A percentile compares a stretch with the other conserved stretches of the same genome.
These are phyloP conservation scores for Nothocercus nigrocapillus DNA, from an alignment of 2,113 vertebrate species.

Conservation along the genomic window DNA sequence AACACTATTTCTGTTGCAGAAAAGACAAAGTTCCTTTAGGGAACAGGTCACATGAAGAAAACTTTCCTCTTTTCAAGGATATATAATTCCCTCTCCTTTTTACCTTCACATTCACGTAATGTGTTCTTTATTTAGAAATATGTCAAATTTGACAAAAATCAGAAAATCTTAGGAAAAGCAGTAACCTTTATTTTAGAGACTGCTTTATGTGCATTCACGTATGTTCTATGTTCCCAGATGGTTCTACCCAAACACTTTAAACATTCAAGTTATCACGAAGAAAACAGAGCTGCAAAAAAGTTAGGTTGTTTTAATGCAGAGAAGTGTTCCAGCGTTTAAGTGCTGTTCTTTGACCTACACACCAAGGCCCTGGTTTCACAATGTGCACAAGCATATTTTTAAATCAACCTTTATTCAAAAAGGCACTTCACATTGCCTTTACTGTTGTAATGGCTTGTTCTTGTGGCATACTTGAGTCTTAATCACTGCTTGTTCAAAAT, in stretches of 20 bases:
- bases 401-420: background rate
- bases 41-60: background rate
- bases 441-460: background rate
- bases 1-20: background rate
- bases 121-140: background rate
- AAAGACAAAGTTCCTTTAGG: background rate
- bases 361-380: constrained; percentile 1
- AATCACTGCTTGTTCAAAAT: background rate
- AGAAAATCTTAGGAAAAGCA: constrained; percentile 11
- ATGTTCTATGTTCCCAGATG: background rate
- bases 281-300: constrained; percentile 40
- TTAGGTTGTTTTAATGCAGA: constrained; percentile 43
- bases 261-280: background rate
- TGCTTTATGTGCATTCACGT: constrained; percentile 30
- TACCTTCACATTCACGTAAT: background rate
- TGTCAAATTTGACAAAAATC: background rate
- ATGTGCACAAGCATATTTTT: constrained; percentile 61
- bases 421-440: background rate
- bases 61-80: background rate
- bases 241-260: constrained; percentile 17
- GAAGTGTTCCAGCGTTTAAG: constrained; percentile 48
- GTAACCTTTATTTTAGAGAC: constrained; percentile 53
- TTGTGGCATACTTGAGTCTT: background rate
- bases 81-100: background rate
- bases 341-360: constrained; percentile 29